phyloP scores from a whole-genome alignment of 2,113 vertebrate genomes.

The Ameiurus melas region DNA sequence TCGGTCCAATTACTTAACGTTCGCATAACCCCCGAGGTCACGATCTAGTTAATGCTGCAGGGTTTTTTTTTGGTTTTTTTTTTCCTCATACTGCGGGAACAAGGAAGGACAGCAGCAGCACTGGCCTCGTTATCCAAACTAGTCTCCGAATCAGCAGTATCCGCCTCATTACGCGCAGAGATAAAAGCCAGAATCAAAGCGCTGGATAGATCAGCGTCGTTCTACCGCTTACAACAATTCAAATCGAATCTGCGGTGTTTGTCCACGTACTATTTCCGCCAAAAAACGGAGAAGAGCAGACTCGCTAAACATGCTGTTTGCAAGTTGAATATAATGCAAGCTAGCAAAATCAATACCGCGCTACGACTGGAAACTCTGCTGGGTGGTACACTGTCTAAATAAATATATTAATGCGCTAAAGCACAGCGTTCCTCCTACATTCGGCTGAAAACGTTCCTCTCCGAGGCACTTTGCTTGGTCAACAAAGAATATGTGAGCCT shows the following conservation, averaged over 20 bases:
- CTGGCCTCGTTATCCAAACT: constrained; percentile 41
- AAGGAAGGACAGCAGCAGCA: background rate
- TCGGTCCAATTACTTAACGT: constrained; percentile 53
- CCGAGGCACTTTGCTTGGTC: background rate
- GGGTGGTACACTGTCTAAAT: background rate
- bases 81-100: constrained; percentile 6
- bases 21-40: constrained; percentile 37
- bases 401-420: background rate
- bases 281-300: background rate
- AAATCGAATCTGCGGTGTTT: background rate
- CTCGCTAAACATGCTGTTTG: background rate
- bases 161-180: background rate
- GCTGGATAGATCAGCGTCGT: background rate
- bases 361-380: background rate
- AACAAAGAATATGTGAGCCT: background rate
- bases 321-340: background rate
- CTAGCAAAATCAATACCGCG: constrained; percentile 12
- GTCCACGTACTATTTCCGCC: background rate
- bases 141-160: background rate
- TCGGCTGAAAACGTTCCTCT: background rate
- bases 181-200: background rate
- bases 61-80: background rate
- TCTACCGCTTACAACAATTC: background rate
- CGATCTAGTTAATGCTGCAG: constrained; percentile 43
- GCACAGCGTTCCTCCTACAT: background rate